Conservation (phyloP, 2,888 invertebrate genomes). For the Herminia tarsipennalis region DNA sequence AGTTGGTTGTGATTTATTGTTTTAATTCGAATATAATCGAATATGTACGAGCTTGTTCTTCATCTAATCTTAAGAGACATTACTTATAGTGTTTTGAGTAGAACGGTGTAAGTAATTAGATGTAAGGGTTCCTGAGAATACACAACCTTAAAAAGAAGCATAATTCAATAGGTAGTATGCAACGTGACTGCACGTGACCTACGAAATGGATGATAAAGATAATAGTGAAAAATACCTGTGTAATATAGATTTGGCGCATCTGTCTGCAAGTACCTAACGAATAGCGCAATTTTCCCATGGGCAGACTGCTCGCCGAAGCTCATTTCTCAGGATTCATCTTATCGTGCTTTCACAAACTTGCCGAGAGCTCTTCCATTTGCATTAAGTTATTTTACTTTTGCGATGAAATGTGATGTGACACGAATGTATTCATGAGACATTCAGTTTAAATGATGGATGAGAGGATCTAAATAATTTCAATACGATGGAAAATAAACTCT, state of each 20-base stretch:
- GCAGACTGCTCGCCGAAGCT: slow-evolving; percentile 34
- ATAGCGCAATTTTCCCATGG: slow-evolving; percentile 50
- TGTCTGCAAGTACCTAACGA: slow-evolving; percentile 51
- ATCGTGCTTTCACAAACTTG: slow-evolving; percentile 60
- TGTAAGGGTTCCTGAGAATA: too few species aligned
- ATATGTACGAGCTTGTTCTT: too few species aligned
- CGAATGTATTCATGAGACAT: slow-evolving; percentile 39
- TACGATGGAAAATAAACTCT: slow-evolving; percentile 13
- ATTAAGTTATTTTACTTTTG: slow-evolving; percentile 47
- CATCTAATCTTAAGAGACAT: too few species aligned
- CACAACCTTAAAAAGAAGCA: too few species aligned
- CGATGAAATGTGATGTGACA: slow-evolving; percentile 36
- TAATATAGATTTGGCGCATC: neutral
- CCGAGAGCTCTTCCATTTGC: slow-evolving; percentile 53
- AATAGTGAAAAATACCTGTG: too few species aligned
- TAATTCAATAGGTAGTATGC: too few species aligned
- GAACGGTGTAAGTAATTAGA: too few species aligned
- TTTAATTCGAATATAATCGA: too few species aligned
- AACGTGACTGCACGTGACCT: too few species aligned
- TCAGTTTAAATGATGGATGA: slow-evolving; percentile 41
- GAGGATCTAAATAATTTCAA: slow-evolving; percentile 13
- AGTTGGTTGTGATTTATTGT: too few species aligned
- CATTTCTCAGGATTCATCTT: slow-evolving; percentile 67
- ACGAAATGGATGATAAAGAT: too few species aligned
- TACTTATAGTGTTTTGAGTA: too few species aligned